Evolutionary conservation across 2,113 vertebrate species (phyloP).

Genomic region (Stigmatopora argus): DNA sequence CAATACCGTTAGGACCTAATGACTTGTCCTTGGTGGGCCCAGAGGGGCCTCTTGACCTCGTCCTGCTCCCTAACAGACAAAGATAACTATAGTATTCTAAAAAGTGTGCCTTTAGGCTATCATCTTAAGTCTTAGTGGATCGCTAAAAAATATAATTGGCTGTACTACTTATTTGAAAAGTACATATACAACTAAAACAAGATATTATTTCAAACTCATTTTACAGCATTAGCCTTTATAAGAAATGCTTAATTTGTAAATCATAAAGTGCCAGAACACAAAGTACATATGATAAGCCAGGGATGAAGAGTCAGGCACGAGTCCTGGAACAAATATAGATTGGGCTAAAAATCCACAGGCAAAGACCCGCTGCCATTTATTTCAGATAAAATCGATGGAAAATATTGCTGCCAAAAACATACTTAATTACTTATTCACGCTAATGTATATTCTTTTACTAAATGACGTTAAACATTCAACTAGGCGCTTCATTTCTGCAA

Average conservation of each 20-base stretch:
- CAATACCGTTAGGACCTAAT: not conserved
- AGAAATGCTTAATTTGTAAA: not conserved
- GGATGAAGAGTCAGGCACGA: no score
- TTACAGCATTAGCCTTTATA: not conserved
- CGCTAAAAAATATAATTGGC: not conserved
- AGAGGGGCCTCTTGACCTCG: conserved; percentile 8
- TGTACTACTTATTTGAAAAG: no score
- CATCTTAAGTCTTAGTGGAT: not conserved
- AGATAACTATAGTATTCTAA: conserved; percentile 11
- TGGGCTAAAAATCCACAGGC: no score
- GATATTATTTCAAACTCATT: not conserved
- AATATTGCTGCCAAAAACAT: no score
- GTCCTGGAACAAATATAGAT: no score
- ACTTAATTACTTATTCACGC: no score
- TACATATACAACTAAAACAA: no score
- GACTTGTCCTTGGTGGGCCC: not conserved
- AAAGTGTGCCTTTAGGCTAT: not conserved
- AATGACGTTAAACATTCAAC: not conserved
- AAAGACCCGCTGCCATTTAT: no score
- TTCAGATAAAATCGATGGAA: no score
- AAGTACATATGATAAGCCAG: no score
- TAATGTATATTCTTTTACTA: no score
- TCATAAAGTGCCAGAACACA: no score
- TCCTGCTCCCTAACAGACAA: conserved; percentile 8
- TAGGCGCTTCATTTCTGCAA: not conserved